Evolutionary conservation across 1,140 invertebrate genomes (phyloP).

Genomic region (Acyrthosiphon pisum): DNA sequence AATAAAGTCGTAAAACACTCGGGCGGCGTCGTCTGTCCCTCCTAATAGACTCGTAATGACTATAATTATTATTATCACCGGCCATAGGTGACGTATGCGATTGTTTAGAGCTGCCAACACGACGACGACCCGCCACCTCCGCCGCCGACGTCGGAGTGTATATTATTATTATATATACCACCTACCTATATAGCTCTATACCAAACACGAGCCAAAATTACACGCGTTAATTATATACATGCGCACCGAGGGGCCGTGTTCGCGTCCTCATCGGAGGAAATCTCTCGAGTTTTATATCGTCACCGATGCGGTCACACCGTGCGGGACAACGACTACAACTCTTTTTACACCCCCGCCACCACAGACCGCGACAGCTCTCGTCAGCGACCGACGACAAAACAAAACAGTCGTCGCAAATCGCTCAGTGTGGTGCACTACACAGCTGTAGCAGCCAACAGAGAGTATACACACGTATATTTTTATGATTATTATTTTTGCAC

Average conservation of each 20-base stretch:
- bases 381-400: background rate
- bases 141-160: background rate
- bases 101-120: background rate
- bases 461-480: background rate
- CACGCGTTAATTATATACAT: background rate
- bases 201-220: background rate
- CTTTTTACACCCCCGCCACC: background rate
- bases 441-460: background rate
- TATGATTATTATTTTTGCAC: background rate
- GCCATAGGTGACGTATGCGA: background rate
- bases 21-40: background rate
- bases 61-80: conserved; percentile 1
- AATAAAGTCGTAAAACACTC: conserved; percentile 5
- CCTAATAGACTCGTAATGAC: conserved; percentile 6
- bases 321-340: background rate
- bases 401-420: background rate
- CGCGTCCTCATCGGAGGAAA: background rate
- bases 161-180: background rate
- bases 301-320: background rate
- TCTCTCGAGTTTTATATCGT: background rate
- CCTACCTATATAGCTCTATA: background rate
- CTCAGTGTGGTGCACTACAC: background rate
- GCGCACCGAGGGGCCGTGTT: background rate
- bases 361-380: background rate
- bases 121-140: background rate